A percentile compares a stretch with the other conserved stretches of the same genome.
phyloP scores from a whole-genome alignment of 2,113 vertebrate species.

The Lasiurus borealis region DNA sequence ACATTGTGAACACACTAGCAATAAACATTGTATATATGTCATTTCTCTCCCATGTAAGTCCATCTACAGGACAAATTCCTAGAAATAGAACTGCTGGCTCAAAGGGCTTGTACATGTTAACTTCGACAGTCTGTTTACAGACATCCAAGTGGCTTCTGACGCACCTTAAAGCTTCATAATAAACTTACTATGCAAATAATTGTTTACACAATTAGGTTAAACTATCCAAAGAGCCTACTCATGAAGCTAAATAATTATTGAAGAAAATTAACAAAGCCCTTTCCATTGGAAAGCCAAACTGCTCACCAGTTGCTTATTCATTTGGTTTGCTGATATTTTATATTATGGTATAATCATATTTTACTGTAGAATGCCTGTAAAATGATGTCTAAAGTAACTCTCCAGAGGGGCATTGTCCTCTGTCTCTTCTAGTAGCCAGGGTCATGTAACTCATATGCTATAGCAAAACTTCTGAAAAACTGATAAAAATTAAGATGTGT shows the following conservation, averaged over 20 bases:
- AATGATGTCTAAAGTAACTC: slow-evolving; percentile 36
- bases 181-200: slow-evolving; percentile 37
- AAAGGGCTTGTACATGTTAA: background rate
- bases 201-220: slow-evolving; percentile 27
- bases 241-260: slow-evolving; percentile 57
- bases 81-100: slow-evolving; percentile 16
- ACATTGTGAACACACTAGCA: background rate
- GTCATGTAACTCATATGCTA: slow-evolving; percentile 45
- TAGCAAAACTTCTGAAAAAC: slow-evolving; percentile 60
- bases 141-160: background rate
- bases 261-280: slow-evolving; percentile 47
- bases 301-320: slow-evolving; percentile 20
- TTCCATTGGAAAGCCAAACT: slow-evolving; percentile 55
- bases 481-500: slow-evolving; percentile 42
- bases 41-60: background rate
- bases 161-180: slow-evolving; percentile 11
- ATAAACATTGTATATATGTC: background rate
- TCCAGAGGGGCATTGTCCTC: background rate
- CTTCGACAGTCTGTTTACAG: background rate
- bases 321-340: background rate
- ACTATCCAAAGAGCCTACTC: background rate
- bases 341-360: background rate
- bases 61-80: background rate
- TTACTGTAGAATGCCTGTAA: slow-evolving; percentile 62
- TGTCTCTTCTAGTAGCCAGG: slow-evolving; percentile 29